phyloP scores from a whole-genome alignment of 2,888 invertebrate genomes.

The Leucoma salicis region DNA sequence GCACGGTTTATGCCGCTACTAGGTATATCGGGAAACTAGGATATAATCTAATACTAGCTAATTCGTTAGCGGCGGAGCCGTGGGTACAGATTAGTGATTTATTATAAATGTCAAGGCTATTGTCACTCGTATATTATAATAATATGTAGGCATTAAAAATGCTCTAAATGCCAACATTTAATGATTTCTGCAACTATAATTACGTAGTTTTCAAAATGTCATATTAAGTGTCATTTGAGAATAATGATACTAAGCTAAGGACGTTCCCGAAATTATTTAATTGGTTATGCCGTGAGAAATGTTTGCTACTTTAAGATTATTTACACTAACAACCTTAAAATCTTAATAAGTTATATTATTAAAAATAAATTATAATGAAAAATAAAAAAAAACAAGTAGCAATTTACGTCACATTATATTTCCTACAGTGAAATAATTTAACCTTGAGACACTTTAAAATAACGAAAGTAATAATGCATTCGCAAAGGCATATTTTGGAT shows the following conservation, averaged over 20 bases:
- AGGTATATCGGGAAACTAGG: too few relatives aligned
- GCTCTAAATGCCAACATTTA: neutral
- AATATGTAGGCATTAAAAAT: neutral
- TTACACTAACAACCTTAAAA: constrained; percentile 18
- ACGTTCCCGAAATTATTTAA: too few relatives aligned
- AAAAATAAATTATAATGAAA: constrained; percentile 8
- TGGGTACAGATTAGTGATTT: too few relatives aligned
- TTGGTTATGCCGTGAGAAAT: constrained; percentile 5
- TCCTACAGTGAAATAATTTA: constrained; percentile 22
- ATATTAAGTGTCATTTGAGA: neutral
- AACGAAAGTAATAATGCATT: constrained; percentile 29
- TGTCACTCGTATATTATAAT: neutral
- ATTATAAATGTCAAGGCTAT: neutral
- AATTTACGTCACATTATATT: constrained; percentile 19
- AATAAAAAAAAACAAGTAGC: constrained; percentile 24
- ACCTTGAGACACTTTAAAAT: constrained; percentile 38
- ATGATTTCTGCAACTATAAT: neutral
- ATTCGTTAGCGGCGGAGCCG: too few relatives aligned
- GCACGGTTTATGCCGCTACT: too few relatives aligned
- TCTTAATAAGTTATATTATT: constrained; percentile 5
- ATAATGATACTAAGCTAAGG: too few relatives aligned
- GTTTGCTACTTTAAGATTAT: constrained; percentile 3
- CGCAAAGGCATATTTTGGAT: constrained; percentile 46
- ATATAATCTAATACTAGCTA: too few relatives aligned
- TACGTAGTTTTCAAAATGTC: neutral